Percentiles rank a stretch among this genome's conserved stretches.
Conservation (phyloP, 2,888 invertebrate species). For the Hyposoter dolosus region DNA sequence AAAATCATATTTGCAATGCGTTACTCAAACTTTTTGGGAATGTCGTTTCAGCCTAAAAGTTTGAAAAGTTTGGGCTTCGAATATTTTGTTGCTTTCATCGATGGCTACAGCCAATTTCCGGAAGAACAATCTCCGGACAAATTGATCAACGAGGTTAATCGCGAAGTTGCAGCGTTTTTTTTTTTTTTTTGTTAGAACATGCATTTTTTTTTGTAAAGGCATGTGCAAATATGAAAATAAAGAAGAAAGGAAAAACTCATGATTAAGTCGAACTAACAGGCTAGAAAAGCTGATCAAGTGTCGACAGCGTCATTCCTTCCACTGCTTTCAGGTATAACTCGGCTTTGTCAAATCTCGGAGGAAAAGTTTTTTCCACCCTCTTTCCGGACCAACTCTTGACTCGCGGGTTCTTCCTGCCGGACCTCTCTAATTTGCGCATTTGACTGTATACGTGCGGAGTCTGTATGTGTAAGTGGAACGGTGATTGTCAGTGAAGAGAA, state of each 20-base stretch:
- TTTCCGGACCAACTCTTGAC: conserved; percentile 19
- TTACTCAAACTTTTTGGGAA: conserved; percentile 28
- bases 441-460: background rate
- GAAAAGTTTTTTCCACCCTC: conserved; percentile 37
- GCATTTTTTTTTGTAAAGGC: no score
- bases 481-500: background rate
- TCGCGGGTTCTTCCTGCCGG: conserved; percentile 15
- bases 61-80: no score
- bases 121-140: background rate
- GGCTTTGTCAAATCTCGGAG: conserved; percentile 51
- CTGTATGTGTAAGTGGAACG: conserved; percentile 7
- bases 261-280: conserved; percentile 33
- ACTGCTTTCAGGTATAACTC: conserved; percentile 2
- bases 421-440: conserved; percentile 19
- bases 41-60: background rate
- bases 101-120: background rate
- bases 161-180: background rate
- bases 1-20: conserved; percentile 49
- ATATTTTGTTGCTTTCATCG: background rate
- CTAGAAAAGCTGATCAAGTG: conserved; percentile 30
- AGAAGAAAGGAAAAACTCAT: background rate
- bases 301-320: conserved; percentile 12
- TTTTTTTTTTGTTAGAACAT: background rate
- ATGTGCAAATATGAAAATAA: background rate
- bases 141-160: background rate